These are phyloP conservation scores for Bungarus multicinctus DNA, from an alignment of 2,113 vertebrate genomes.

Conservation along the genomic window DNA sequence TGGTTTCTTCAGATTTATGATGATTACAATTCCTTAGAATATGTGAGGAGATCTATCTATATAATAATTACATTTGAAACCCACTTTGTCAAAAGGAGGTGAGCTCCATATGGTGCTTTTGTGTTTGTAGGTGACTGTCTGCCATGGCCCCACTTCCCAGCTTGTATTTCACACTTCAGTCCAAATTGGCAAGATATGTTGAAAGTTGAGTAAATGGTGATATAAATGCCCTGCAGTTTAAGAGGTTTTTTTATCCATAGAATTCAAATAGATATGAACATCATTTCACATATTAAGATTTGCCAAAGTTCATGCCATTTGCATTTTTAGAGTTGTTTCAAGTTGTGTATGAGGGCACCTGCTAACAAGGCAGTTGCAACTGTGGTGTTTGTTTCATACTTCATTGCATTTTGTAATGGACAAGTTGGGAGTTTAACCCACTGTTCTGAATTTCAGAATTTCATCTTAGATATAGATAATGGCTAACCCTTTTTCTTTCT, in stretches of 20 bases:
- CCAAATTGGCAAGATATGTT: neutral
- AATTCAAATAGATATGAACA: neutral
- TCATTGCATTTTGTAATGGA: neutral
- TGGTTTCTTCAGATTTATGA: neutral
- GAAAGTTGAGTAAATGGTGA: neutral
- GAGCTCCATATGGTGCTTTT: neutral
- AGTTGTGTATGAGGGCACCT: neutral
- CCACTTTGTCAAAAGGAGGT: neutral
- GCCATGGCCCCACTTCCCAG: neutral
- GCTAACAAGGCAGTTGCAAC: neutral
- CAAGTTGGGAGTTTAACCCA: neutral
- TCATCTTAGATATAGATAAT: no score
- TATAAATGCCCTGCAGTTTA: neutral
- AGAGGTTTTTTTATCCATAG: neutral
- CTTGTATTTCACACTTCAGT: neutral
- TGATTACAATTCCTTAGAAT: neutral
- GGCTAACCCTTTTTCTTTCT: neutral
- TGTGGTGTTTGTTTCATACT: neutral
- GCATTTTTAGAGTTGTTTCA: neutral
- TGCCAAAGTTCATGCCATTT: neutral
- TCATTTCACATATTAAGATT: neutral
- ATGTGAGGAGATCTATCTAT: neutral
- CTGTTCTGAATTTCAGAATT: neutral
- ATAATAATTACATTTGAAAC: neutral
- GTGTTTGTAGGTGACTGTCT: neutral